These are phyloP conservation scores for Lycaena phlaeas DNA, from an alignment of 2,888 invertebrate genomes.

Conservation along the genomic window DNA sequence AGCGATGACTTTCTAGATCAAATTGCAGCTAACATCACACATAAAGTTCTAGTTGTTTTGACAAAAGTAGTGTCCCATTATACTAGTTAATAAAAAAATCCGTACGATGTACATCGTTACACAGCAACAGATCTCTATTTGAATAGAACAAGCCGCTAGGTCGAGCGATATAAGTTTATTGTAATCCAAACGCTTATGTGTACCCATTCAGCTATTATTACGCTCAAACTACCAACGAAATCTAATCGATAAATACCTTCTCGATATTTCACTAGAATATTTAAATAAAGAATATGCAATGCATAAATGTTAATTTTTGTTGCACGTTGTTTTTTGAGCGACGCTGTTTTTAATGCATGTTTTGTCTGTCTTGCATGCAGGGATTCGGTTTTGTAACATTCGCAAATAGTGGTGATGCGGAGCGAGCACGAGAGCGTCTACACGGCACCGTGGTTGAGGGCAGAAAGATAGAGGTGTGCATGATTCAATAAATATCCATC, in stretches of 20 bases:
- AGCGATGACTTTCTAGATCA: slow-evolving; percentile 61
- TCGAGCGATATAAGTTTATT: slow-evolving; percentile 59
- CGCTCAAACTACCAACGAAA: slow-evolving; percentile 74
- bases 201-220: slow-evolving; percentile 68
- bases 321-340: slow-evolving; percentile 85
- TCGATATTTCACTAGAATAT: slow-evolving; percentile 67
- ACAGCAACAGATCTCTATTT: slow-evolving; percentile 48
- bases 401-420: slow-evolving; percentile 99
- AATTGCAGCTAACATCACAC: slow-evolving; percentile 69
- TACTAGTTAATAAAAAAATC: slow-evolving; percentile 39
- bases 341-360: slow-evolving; percentile 92
- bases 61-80: slow-evolving; percentile 45
- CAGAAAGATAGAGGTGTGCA: slow-evolving; percentile 99
- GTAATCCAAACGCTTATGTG: slow-evolving; percentile 70
- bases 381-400: slow-evolving; percentile 99
- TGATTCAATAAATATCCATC: slow-evolving; percentile 80
- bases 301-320: slow-evolving; percentile 80
- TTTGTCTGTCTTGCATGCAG: slow-evolving; percentile 98
- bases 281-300: slow-evolving; percentile 70
- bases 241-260: slow-evolving; percentile 55
- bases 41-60: slow-evolving; percentile 38
- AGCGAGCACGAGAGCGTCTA: slow-evolving; percentile 99
- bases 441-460: slow-evolving; percentile 99
- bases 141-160: slow-evolving; percentile 57
- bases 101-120: slow-evolving; percentile 30